phyloP scores from a whole-genome alignment of 2,888 invertebrate species.

The Cosmia pyralina region DNA sequence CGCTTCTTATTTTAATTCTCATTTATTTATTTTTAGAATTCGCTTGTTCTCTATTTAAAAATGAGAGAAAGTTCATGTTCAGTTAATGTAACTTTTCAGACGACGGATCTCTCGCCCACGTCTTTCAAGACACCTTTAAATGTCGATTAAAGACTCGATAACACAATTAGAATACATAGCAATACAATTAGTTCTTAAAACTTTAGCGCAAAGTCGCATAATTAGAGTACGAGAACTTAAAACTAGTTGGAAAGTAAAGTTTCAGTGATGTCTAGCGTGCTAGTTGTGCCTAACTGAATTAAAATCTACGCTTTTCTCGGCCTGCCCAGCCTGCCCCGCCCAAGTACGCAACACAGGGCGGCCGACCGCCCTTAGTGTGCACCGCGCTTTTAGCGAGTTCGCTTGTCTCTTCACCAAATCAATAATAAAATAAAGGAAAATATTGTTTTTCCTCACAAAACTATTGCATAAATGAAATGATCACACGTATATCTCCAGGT shows the following conservation, averaged over 20 bases:
- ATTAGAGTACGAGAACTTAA: slow-evolving; percentile 22
- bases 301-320: slow-evolving; percentile 69
- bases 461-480: slow-evolving; percentile 42
- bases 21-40: neutral
- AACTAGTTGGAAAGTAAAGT: slow-evolving; percentile 32
- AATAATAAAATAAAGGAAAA: slow-evolving; percentile 40
- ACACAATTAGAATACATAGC: slow-evolving; percentile 5
- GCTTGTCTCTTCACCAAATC: slow-evolving; percentile 60
- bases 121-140: slow-evolving; percentile 3
- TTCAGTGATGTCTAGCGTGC: slow-evolving; percentile 55
- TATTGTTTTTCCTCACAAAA: slow-evolving; percentile 29
- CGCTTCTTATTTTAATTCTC: neutral
- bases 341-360: slow-evolving; percentile 67
- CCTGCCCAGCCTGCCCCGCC: slow-evolving; percentile 73
- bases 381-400: slow-evolving; percentile 63
- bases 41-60: neutral
- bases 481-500: neutral
- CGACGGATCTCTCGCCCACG: neutral
- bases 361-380: slow-evolving; percentile 73
- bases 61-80: slow-evolving; percentile 1
- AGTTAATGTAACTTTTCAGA: slow-evolving; percentile 35
- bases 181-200: slow-evolving; percentile 13
- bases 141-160: slow-evolving; percentile 14
- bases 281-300: slow-evolving; percentile 80
- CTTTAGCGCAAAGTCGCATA: slow-evolving; percentile 1